These are phyloP conservation scores for Micrastur ruficollis DNA, from an alignment of 2,797 vertebrate species.

Conservation along the genomic window DNA sequence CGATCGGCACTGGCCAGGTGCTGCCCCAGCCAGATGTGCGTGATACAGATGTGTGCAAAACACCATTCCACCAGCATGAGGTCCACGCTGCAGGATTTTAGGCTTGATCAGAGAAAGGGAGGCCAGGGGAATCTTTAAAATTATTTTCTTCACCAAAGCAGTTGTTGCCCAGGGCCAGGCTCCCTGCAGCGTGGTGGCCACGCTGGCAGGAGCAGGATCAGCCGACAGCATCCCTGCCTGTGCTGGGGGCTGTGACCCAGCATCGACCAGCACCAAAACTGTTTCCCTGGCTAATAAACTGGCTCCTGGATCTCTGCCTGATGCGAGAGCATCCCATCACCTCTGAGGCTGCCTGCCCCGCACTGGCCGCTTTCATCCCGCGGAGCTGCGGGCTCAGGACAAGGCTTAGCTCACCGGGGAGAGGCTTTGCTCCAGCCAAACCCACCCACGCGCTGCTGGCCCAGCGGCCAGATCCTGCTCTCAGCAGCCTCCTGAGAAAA, in stretches of 20 bases:
- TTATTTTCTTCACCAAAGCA: not conserved
- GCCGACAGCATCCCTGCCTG: fast-evolving
- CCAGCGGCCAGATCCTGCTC: not conserved
- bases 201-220: fast-evolving
- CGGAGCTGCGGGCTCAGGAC: not conserved
- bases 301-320: not conserved
- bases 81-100: not conserved
- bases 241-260: too few relatives aligned
- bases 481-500: not conserved
- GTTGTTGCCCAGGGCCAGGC: not conserved
- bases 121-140: not conserved
- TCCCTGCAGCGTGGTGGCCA: fast-evolving
- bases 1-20: fast-evolving
- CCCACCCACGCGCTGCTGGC: not conserved
- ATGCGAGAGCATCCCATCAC: not conserved
- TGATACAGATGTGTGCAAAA: not conserved
- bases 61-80: fast-evolving
- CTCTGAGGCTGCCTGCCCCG: not conserved
- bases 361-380: fast-evolving
- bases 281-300: not conserved
- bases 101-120: not conserved
- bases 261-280: not conserved
- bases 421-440: not conserved
- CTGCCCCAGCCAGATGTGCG: not conserved
- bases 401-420: not conserved